These are phyloP conservation scores for Pseudopipra pipra DNA, from an alignment of 2,113 vertebrate genomes.

Conservation along the genomic window DNA sequence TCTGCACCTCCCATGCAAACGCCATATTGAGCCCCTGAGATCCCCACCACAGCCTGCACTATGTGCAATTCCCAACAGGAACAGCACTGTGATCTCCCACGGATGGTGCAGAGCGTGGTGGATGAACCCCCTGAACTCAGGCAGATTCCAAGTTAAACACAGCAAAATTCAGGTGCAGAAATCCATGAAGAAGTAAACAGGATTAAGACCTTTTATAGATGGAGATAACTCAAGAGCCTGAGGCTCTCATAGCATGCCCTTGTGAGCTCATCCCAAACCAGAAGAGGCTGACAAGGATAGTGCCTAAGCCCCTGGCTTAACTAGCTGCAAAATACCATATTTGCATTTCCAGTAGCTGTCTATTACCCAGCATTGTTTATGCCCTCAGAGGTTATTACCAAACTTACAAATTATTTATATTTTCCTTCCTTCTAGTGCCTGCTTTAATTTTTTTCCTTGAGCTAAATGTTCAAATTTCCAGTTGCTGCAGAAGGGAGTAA, in stretches of 20 bases:
- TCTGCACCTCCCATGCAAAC: neutral
- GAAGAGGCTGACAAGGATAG: neutral
- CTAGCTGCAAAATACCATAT: neutral
- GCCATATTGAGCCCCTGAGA: neutral
- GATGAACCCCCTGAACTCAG: neutral
- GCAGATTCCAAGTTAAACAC: neutral
- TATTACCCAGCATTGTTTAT: neutral
- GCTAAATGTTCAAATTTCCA: neutral
- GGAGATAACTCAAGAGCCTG: neutral
- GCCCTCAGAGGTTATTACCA: neutral
- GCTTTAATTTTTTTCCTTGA: neutral
- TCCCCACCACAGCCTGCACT: neutral
- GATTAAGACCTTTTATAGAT: neutral
- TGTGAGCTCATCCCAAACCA: neutral
- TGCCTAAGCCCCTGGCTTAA: neutral
- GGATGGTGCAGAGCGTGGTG: rapidly evolving
- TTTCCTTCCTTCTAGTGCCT: neutral
- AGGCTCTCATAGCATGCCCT: neutral
- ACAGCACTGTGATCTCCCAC: rapidly evolving
- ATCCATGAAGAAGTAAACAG: neutral
- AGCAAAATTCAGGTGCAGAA: neutral
- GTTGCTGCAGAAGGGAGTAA: neutral
- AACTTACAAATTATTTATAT: neutral
- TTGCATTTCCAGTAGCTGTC: neutral
- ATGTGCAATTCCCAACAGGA: neutral